Percentiles rank a stretch among this genome's conserved stretches.
Conservation (phyloP, 1,140 invertebrate species). For the Mylabris phalerata region DNA sequence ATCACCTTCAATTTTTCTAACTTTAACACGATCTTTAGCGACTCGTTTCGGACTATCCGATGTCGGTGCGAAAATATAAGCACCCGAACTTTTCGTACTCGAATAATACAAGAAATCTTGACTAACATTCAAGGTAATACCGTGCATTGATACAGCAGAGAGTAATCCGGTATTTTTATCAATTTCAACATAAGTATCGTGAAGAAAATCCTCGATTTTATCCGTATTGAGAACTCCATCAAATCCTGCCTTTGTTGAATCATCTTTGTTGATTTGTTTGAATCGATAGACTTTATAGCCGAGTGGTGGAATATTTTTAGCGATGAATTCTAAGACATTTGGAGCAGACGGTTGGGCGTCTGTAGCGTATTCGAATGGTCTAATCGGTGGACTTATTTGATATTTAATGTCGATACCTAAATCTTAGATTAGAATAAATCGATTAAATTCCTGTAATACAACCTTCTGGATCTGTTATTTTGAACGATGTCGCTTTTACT, state of each 20-base stretch:
- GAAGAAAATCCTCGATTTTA: not conserved
- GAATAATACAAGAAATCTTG: conserved; percentile 73
- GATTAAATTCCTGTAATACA: conserved; percentile 10
- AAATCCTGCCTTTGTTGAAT: not conserved
- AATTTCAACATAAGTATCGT: conserved; percentile 22
- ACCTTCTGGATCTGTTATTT: conserved; percentile 55
- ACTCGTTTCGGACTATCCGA: not conserved
- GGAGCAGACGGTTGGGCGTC: not conserved
- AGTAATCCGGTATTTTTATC: conserved; percentile 49
- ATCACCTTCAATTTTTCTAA: not conserved
- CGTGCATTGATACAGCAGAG: conserved; percentile 48
- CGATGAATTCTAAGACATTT: conserved; percentile 57
- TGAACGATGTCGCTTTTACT: conserved; percentile 43
- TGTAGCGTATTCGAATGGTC: conserved; percentile 10
- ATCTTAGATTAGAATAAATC: not conserved
- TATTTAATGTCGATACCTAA: not conserved
- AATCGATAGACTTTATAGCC: conserved; percentile 57
- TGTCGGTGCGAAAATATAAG: conserved; percentile 63
- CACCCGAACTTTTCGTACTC: conserved; percentile 63
- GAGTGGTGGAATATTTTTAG: conserved; percentile 54
- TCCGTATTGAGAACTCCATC: not conserved
- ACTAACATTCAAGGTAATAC: conserved; percentile 43
- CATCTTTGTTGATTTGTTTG: not conserved
- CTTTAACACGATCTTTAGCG: not conserved
- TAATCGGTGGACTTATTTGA: conserved; percentile 14